These are phyloP conservation scores for Euzophera pinguis DNA, from an alignment of 2,888 invertebrate genomes.

Conservation along the genomic window DNA sequence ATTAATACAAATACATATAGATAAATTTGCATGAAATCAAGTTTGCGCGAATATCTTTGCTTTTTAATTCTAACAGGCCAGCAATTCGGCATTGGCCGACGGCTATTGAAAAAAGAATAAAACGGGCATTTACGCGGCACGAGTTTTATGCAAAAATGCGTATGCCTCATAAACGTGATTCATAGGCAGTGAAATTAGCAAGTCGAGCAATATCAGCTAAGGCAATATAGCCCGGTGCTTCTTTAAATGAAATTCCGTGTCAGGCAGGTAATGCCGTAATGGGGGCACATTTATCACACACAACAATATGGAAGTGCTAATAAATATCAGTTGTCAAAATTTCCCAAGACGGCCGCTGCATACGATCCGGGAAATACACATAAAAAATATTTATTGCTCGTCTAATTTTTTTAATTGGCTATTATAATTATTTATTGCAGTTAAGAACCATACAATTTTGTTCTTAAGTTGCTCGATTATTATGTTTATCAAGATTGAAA, in stretches of 20 bases:
- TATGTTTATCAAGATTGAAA: too few relatives aligned
- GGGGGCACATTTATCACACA: conserved; percentile 58
- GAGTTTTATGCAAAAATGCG: conserved; percentile 48
- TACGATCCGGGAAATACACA: not conserved
- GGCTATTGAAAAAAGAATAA: not conserved
- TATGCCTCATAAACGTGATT: conserved; percentile 64
- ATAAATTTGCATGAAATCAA: too few relatives aligned
- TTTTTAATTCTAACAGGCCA: not conserved
- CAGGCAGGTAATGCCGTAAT: conserved; percentile 49
- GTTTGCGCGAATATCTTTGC: too few relatives aligned
- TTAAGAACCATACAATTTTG: too few relatives aligned
- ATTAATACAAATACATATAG: too few relatives aligned
- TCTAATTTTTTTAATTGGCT: too few relatives aligned
- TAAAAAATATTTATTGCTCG: too few relatives aligned
- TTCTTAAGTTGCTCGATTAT: too few relatives aligned
- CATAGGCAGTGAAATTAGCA: conserved; percentile 64
- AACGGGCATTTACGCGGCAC: not conserved
- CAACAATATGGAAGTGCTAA: conserved; percentile 59
- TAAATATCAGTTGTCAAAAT: conserved; percentile 64
- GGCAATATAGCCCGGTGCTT: conserved; percentile 48
- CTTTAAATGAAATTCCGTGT: conserved; percentile 76
- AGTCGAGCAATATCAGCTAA: conserved; percentile 45
- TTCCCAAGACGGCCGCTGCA: conserved; percentile 27
- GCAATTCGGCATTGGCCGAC: not conserved
- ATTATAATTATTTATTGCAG: too few relatives aligned